These are phyloP conservation scores for Festucalex cinctus DNA, from an alignment of 2,113 vertebrate species.

Conservation along the genomic window DNA sequence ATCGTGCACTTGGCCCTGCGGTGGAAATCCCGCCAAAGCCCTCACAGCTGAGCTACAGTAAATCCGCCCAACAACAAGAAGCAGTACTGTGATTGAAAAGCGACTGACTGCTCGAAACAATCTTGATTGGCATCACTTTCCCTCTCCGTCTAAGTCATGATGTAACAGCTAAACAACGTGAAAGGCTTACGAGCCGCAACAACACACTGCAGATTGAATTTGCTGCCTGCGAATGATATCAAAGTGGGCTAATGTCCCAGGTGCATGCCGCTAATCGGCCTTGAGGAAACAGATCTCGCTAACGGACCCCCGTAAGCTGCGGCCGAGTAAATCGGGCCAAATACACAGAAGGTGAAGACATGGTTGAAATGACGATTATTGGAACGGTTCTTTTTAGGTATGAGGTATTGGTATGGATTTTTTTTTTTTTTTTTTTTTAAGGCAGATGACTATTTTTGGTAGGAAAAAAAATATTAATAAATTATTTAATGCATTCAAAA, in stretches of 20 bases:
- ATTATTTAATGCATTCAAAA: no score
- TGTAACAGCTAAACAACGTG: constrained; percentile 17
- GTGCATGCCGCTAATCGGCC: constrained; percentile 32
- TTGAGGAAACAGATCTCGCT: constrained; percentile 30
- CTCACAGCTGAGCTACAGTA: not conserved
- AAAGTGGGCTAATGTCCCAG: constrained; percentile 24
- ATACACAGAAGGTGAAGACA: not conserved
- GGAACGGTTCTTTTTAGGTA: no score
- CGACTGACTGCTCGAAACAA: not conserved
- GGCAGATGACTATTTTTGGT: no score
- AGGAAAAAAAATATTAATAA: no score
- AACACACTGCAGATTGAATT: constrained; percentile 26
- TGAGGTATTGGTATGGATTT: no score
- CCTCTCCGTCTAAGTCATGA: constrained; percentile 17
- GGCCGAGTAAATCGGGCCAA: constrained; percentile 1
- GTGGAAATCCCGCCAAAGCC: not conserved
- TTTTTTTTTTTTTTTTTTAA: no score
- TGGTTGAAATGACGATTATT: not conserved
- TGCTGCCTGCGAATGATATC: constrained; percentile 36
- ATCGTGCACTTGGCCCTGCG: not conserved
- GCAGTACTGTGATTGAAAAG: not conserved
- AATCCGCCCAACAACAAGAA: not conserved
- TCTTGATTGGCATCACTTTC: constrained; percentile 20
- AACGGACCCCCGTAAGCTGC: constrained; percentile 2
- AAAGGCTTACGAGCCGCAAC: constrained; percentile 17